Evolutionary conservation across 2,888 invertebrate species (phyloP).

Genomic region (Dryocosmus kuriphilus): DNA sequence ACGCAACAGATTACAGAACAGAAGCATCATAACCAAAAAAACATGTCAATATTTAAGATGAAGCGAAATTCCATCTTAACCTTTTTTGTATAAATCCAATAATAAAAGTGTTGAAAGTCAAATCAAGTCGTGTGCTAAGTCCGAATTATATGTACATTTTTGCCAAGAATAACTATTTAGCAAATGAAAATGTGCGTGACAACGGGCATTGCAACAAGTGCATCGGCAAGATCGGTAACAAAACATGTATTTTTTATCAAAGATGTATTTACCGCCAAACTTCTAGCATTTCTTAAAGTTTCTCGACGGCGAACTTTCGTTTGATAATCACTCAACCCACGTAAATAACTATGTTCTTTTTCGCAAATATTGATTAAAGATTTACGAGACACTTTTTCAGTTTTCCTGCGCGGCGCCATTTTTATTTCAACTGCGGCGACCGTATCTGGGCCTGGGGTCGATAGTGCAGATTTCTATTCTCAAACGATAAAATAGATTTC

Average conservation of each 20-base stretch:
- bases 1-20: background rate
- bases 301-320: constrained; percentile 67
- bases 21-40: background rate
- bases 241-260: background rate
- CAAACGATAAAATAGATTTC: background rate
- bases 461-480: background rate
- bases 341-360: constrained; percentile 72
- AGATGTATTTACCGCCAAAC: constrained; percentile 62
- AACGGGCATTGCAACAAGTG: constrained; percentile 15
- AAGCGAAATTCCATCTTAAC: background rate
- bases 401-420: constrained; percentile 72
- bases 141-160: background rate
- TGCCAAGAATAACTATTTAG: background rate
- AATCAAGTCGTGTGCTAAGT: background rate
- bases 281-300: constrained; percentile 64
- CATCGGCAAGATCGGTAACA: background rate
- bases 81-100: background rate
- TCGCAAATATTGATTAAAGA: constrained; percentile 56
- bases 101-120: background rate
- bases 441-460: background rate
- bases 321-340: constrained; percentile 69
- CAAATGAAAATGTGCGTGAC: background rate
- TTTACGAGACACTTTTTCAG: constrained; percentile 55
- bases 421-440: constrained; percentile 47
- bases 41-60: background rate